A percentile compares a stretch with the other conserved stretches of the same genome.
Evolutionary conservation across 1,140 invertebrate species (phyloP).

Genomic region (Spodoptera litura): DNA sequence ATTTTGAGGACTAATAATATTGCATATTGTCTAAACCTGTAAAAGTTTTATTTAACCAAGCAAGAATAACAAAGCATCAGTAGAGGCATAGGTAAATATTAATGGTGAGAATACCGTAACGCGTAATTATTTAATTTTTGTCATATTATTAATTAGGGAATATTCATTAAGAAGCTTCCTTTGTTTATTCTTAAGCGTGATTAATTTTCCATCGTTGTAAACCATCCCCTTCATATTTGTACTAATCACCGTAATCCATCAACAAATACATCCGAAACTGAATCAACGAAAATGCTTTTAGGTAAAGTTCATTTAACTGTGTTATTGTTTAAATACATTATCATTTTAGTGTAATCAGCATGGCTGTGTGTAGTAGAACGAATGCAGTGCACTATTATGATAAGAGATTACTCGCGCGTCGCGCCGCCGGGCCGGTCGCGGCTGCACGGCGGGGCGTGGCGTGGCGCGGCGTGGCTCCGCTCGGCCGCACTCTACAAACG

Average conservation of each 20-base stretch:
- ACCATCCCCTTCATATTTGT: background rate
- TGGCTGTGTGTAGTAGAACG: slow-evolving; percentile 8
- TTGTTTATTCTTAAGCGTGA: background rate
- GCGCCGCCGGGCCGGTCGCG: background rate
- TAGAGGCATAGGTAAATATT: too few relatives aligned
- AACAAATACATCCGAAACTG: slow-evolving; percentile 16
- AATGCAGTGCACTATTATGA: slow-evolving; percentile 51
- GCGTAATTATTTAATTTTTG: too few relatives aligned
- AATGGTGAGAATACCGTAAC: too few relatives aligned
- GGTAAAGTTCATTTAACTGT: slow-evolving; percentile 8
- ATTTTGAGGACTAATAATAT: too few relatives aligned
- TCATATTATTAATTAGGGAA: too few relatives aligned
- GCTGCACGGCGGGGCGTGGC: slow-evolving; percentile 4
- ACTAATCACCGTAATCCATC: slow-evolving; percentile 25
- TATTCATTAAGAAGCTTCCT: background rate
- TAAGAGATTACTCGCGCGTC: slow-evolving; percentile 54
- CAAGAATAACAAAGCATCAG: too few relatives aligned
- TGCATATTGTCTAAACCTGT: too few relatives aligned
- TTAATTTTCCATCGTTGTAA: slow-evolving; percentile 10
- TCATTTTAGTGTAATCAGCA: slow-evolving; percentile 35
- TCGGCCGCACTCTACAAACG: slow-evolving; percentile 50
- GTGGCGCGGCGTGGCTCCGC: slow-evolving; percentile 14
- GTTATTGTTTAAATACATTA: slow-evolving; percentile 29
- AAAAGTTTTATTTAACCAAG: too few relatives aligned
- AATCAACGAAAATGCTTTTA: slow-evolving; percentile 29